Base-by-base conservation (phyloP, 2,113 vertebrate species). In the Coreoperca whiteheadi region DNA sequence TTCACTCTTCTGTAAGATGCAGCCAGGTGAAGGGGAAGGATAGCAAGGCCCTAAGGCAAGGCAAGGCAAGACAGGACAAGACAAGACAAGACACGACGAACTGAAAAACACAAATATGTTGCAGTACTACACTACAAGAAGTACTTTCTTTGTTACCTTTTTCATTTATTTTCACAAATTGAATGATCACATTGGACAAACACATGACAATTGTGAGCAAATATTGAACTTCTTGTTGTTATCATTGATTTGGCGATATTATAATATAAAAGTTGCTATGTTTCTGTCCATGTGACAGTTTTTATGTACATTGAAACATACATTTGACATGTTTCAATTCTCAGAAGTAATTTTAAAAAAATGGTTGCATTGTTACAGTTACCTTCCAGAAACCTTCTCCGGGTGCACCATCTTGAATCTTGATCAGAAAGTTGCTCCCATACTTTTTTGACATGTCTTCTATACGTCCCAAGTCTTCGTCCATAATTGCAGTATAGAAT, bases 1-100 rank as follows among this genome's bases (percentile, higher is more conserved):
- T 83, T 87, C 0, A 88, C 87, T 84, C 82, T 94, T 79, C 21
- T 83, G 88, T 93, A 54, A 39, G 90, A 81, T 1, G 92, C 90
- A 21, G 95, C 95, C 73, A 96, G 87, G 23, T 96, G 95, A 72
- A 96, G 90, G 25, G 95, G 95, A 41, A 81, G 51, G n/a, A 85
- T 56, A 15, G 89, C 7, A 23, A 48, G 63, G 0, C 60, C 89
- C 93, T 95, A 79, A 73, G 20, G 68, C 65, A 60, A 80, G 61
- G 75, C 48, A 76, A 60, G 63, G 61, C 10, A 69, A 43, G 39
- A 39, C 10, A 63, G 0, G 15, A 69, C 9, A 3, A 20, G 51
- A 68, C 51, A 30, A 34, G 39, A 39, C 10, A 63, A 0, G 15
- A 69, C 9, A 3, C 14, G 51, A 68, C 51, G 79, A 30, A 34